Conservation (phyloP, 2,888 invertebrate species). For the Cryptocephalus moraei region DNA sequence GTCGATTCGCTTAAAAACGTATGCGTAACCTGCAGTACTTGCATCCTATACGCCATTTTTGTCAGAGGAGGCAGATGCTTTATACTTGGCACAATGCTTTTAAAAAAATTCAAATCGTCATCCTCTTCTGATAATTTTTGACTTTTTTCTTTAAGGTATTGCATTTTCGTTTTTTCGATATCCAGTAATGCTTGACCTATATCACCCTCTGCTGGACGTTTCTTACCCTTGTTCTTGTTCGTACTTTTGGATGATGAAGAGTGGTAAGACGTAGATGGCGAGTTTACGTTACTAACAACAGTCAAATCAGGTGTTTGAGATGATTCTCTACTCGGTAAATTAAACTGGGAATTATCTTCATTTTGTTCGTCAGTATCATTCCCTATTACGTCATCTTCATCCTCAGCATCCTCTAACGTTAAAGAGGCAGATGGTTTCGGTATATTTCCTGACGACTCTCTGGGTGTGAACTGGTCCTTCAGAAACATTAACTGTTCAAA, state of each 20-base stretch:
- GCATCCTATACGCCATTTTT: background rate
- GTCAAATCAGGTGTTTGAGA: no score
- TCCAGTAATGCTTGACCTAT: background rate
- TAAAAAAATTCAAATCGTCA: background rate
- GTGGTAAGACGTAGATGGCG: no score
- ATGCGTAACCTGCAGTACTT: no score
- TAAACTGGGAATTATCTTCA: no score
- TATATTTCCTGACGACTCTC: conserved; percentile 8
- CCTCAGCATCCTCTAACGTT: background rate
- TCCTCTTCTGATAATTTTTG: background rate
- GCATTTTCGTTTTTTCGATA: background rate
- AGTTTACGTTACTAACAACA: no score
- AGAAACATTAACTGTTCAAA: conserved; percentile 12
- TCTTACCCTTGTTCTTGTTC: background rate
- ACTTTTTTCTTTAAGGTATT: background rate
- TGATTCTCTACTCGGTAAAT: no score
- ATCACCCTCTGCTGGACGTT: background rate
- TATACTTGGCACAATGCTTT: background rate
- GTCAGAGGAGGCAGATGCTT: background rate
- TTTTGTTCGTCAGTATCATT: no score
- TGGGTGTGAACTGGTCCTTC: conserved; percentile 13
- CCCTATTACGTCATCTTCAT: background rate
- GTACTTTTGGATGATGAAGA: background rate
- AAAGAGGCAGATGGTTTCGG: background rate
- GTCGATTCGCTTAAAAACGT: no score